Conservation (phyloP, 2,113 vertebrate species). For the Corydoras maculifer region DNA sequence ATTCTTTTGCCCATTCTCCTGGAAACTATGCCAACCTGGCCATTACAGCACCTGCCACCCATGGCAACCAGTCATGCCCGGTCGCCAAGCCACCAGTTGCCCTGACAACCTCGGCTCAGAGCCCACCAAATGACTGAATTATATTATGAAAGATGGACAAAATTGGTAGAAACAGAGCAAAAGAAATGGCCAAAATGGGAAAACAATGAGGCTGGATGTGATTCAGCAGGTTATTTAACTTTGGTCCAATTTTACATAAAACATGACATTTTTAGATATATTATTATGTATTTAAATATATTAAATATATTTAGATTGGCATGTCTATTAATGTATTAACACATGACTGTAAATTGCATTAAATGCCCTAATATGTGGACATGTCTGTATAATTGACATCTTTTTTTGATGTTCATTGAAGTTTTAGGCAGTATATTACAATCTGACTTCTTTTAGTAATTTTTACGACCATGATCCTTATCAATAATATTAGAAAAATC, state of each 20-base stretch:
- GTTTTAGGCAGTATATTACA: no score
- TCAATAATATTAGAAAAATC: no score
- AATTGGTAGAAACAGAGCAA: conserved; percentile 19
- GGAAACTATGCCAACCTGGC: conserved; percentile 37
- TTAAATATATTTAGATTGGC: background rate
- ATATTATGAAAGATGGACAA: conserved; percentile 38
- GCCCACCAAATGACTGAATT: conserved; percentile 7
- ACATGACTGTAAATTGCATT: background rate
- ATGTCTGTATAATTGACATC: no score
- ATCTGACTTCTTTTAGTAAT: no score
- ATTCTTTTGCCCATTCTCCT: conserved; percentile 25
- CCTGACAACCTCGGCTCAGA: conserved; percentile 29
- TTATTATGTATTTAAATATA: background rate
- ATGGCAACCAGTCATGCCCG: conserved; percentile 30
- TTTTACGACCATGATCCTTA: no score
- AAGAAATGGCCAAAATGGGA: background rate
- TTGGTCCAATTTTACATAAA: background rate
- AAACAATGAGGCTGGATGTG: background rate
- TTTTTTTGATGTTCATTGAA: no score
- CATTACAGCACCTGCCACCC: conserved; percentile 31
- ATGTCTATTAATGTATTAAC: background rate
- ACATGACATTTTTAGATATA: no score
- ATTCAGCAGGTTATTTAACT: background rate
- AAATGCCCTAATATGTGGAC: background rate
- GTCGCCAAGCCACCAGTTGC: conserved; percentile 39